Evolutionary conservation across 2,113 vertebrate species (phyloP), one percentile per base, ranked within the genome.

Genomic region (Regulus satrapa): DNA sequence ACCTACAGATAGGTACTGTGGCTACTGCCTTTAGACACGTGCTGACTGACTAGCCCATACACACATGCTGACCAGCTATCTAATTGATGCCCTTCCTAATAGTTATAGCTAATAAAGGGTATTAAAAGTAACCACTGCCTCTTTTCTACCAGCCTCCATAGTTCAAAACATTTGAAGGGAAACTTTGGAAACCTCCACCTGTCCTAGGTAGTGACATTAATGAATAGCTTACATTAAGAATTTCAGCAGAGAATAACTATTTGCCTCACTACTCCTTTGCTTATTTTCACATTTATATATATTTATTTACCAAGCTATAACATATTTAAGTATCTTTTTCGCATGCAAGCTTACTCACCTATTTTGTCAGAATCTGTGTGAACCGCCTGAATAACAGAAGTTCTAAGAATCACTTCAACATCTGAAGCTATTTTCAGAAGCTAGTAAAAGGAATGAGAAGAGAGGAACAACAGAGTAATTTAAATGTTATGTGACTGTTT

Each of bases 321-420:
- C 6, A 61, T 45, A 80, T 79, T 28, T 6, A 72, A 85, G 32
- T 18, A 29, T 10, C 18, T 71, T 80, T 66, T 78, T n/a, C 68
- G 34, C 55, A 63, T 29, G 51, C 26, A 93, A 28, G 6, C 66
- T 63, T 94, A 95, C 97, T 97, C 88, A 98, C 98, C 5, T 86
- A 98, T 88, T 85, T 77, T 98, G 91, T 98, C 29, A 14, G 96
- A 85, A 75, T 97, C 97, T 41, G 96, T 97, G 77, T 98, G 98
- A 93, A 98, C 83, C 8, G 97, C 98, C 86, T 98, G 98, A 93
- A 98, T 92, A 94, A 98, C 98, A 54, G 97, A 98, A 85, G 98
- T 98, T 94, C 98, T 97, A 40, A 98, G 98, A 80, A 98, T 91
- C 79, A 98, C 77, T 95, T 98, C 98, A 91, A 98, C 98, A 94